phyloP scores from a whole-genome alignment of 2,113 vertebrate species.

The Addax nasomaculatus region DNA sequence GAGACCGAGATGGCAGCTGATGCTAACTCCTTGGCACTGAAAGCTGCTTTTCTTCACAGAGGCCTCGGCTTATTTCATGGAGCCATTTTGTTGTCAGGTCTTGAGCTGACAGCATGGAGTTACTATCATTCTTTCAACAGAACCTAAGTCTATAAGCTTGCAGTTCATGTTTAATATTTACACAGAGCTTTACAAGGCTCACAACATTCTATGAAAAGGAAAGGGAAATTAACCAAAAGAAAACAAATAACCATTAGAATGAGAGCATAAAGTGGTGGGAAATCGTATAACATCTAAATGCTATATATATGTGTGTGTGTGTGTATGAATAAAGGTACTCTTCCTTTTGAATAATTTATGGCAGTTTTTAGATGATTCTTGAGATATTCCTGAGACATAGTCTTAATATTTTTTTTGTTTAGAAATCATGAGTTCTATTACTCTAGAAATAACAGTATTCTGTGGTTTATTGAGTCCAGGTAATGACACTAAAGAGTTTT shows the following conservation, averaged over 20 bases:
- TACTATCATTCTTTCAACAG: conserved; percentile 37
- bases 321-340: background rate
- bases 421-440: background rate
- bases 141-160: conserved; percentile 58
- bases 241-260: background rate
- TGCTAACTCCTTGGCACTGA: background rate
- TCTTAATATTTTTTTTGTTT: background rate
- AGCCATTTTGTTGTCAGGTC: conserved; percentile 42
- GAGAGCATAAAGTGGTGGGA: background rate
- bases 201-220: background rate
- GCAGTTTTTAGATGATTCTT: background rate
- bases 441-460: background rate
- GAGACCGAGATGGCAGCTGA: background rate
- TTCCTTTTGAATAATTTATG: background rate
- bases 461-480: background rate
- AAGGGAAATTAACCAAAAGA: conserved; percentile 39
- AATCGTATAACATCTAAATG: background rate
- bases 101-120: background rate
- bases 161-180: conserved; percentile 64
- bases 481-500: background rate
- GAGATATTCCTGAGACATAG: background rate
- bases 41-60: background rate
- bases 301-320: background rate
- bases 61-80: background rate
- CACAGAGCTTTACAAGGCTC: conserved; percentile 57